These are phyloP conservation scores for Perizoma flavofasciatum DNA, from an alignment of 2,888 invertebrate genomes.

Conservation along the genomic window DNA sequence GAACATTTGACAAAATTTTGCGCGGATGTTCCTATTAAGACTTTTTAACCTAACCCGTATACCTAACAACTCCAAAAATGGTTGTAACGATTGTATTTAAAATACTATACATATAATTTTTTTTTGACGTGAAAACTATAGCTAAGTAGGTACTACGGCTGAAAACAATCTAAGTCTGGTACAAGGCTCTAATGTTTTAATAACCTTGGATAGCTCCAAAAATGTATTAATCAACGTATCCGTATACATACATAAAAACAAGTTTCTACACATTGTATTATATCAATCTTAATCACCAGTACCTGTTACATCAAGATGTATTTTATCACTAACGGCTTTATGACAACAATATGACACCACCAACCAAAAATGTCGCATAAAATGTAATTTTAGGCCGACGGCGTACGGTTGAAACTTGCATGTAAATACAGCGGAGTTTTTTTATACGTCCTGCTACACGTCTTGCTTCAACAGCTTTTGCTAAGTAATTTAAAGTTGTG, in stretches of 20 bases:
- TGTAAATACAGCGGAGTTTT: slow-evolving; percentile 3
- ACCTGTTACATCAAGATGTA: slow-evolving; percentile 23
- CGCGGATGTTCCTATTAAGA: background rate
- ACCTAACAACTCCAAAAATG: no score
- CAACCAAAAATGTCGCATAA: background rate
- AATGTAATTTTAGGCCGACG: background rate
- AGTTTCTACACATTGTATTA: background rate
- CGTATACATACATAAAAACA: no score
- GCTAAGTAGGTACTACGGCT: no score
- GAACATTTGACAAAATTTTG: slow-evolving; percentile 21
- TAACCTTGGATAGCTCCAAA: no score
- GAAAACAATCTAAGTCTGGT: no score
- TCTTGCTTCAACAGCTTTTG: background rate
- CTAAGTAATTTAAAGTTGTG: slow-evolving; percentile 3
- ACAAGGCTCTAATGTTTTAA: no score
- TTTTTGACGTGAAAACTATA: no score
- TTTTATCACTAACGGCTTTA: slow-evolving; percentile 19
- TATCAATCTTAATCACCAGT: slow-evolving; percentile 21
- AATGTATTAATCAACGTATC: no score
- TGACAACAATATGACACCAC: slow-evolving; percentile 17
- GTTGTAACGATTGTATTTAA: no score
- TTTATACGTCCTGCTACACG: background rate
- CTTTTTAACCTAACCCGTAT: background rate
- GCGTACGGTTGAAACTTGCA: slow-evolving; percentile 12
- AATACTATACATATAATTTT: no score